Base-by-base conservation (phyloP, 1,140 invertebrate genomes). In the Melanaphis sacchari region DNA sequence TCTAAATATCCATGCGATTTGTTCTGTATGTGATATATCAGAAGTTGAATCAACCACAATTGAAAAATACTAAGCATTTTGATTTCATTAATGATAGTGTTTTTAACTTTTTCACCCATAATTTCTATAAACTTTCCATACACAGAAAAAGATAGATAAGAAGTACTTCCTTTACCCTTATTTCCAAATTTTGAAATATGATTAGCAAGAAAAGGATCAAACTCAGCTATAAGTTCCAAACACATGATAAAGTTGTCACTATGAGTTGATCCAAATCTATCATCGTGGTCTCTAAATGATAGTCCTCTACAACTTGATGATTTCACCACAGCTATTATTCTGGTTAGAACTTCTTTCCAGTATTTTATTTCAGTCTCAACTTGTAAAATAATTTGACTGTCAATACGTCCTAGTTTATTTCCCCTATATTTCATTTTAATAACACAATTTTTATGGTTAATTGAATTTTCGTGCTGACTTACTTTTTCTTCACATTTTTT, bases 1-100 rank as follows among this genome's bases (percentile, higher is more conserved):
- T 66, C 59, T 66, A n/a, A 66, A 66, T 31, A 31, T 66, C 6
- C 24, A 66, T 66, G 31, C 59, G 8, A 66, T 26, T 66, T 94
- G 93, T 59, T 94, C 90, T 18, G 81, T 84, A 36, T 92, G 82
- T 18, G 59, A 82, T n/a, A 91, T 91, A 40, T 93, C 93, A 24
- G 89, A 43, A 6, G 93, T n/a, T n/a, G n/a, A n/a, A n/a, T n/a
- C n/a, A n/a, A n/a, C 81, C 15, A 91, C 43, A 24, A 95, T 94
- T 89, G 94, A 94, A 94, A 94, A 96, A 94, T 95, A 95, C 94
- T 95, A 95, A 21, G 94, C 94, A 15, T 93, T 82, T 94, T 94
- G 95, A 95, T 88, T 94, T 95, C 94, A 40, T 94, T 85, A 59
- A 94, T 85, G 59, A 94, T 94, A 59, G 88, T 89, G 22, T 91